Base-by-base conservation (phyloP, 2,113 vertebrate species). In the Plectropomus leopardus region DNA sequence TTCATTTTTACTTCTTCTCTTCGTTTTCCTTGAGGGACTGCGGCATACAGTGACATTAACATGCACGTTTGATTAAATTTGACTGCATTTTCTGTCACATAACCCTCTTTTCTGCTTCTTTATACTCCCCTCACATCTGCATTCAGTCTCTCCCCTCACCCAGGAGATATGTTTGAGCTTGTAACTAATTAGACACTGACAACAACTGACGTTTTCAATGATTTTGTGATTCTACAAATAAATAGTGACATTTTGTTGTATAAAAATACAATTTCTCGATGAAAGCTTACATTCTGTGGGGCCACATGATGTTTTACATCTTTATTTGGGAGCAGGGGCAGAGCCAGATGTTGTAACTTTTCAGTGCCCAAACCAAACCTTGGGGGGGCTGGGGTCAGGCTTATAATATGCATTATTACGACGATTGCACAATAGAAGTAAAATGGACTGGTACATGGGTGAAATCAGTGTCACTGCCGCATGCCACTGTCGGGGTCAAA, bases 151-250 rank as follows among this genome's bases (percentile, higher is more conserved):
- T 57, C 70, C 36, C 16, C 48, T 63, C 50, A 10, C 48, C 42
- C 60, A 67, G 36, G 36, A 69, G 30, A 54, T 36, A 5, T 40
- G 67, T 84, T 77, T 59, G 65, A 84, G 82, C 19, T 17, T 69
- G 32, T 74, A 47, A 32, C 58, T 59, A 7, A 42, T 75, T 57
- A 61, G 65, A 54, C 28, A 51, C 19, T 21, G 16, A 53, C 23
- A 32, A 44, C 7, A 82, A 54, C 57, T 73, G 9, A 53, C 17
- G 32, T 23, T 55, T 59, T 50, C 57, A 50, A 47, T 69, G 13
- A 74, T 54, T 44, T 64, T 72, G 24, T 34, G 59, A n/a, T 55
- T 65, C 34, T 8, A 34, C 1, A 8, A 45, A 54, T 24, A 45
- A 51, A 44, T 30, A 70, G 42, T 76, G 11, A 54, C 34, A 45